phyloP scores from a whole-genome alignment of 1,140 invertebrate species.

The Zaprionus kolodkinae region DNA sequence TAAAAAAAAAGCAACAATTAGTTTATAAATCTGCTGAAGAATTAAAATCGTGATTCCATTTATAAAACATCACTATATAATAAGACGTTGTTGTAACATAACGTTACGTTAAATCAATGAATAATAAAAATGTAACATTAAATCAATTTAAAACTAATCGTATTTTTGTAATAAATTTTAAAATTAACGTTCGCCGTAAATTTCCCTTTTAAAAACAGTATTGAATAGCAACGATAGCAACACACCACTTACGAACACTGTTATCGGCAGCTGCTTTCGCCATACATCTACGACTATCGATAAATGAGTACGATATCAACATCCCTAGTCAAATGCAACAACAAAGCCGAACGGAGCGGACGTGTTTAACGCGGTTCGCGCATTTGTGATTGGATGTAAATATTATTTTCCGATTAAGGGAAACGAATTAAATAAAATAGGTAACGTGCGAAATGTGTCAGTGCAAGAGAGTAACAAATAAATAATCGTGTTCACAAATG shows the following conservation, averaged over 20 bases:
- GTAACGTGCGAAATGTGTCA: conserved; percentile 26
- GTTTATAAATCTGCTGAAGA: neutral
- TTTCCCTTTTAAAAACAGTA: neutral
- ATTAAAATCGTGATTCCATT: neutral
- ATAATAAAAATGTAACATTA: neutral
- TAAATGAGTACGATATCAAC: conserved; percentile 4
- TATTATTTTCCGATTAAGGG: conserved; percentile 25
- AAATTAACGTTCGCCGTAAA: neutral
- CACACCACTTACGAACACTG: neutral
- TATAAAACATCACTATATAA: neutral
- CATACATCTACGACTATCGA: conserved; percentile 5
- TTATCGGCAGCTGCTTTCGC: conserved; percentile 1
- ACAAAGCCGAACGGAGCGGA: conserved; percentile 38
- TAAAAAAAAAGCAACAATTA: neutral
- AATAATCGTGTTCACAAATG: conserved; percentile 19
- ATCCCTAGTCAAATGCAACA: conserved; percentile 42
- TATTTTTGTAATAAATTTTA: no score
- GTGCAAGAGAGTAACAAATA: conserved; percentile 7
- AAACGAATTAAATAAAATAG: conserved; percentile 7
- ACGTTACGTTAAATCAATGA: neutral
- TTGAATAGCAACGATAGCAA: neutral
- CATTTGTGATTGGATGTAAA: conserved; percentile 34
- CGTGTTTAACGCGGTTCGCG: conserved; percentile 27
- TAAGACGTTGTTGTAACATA: neutral
- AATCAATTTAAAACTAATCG: neutral